phyloP scores from a whole-genome alignment of 2,113 vertebrate species.

The Sinocyclocheilus maitianheensis region DNA sequence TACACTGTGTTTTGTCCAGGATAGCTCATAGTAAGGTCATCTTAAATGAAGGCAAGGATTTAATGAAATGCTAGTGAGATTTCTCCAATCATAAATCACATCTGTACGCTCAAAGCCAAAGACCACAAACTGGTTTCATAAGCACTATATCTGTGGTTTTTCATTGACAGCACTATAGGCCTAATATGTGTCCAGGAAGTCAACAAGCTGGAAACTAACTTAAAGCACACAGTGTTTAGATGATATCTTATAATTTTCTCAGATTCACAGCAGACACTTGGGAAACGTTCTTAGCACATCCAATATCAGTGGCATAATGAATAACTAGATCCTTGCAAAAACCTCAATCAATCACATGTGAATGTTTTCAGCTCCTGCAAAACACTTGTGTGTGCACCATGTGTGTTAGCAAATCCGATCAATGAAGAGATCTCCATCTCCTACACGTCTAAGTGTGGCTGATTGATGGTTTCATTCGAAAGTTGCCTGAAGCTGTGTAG shows the following conservation, averaged over 20 bases:
- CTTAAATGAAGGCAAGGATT: slow-evolving; percentile 15
- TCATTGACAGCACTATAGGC: neutral
- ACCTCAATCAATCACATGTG: slow-evolving; percentile 25
- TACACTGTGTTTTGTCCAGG: neutral
- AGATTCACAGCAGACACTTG: neutral
- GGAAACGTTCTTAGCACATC: neutral
- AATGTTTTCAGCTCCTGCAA: slow-evolving; percentile 9
- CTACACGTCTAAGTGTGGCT: slow-evolving; percentile 11
- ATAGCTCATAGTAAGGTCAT: slow-evolving; percentile 10
- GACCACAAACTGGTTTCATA: neutral
- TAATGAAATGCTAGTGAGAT: slow-evolving; percentile 27
- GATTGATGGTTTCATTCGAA: slow-evolving; percentile 69
- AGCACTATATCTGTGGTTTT: neutral
- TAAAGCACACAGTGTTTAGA: neutral
- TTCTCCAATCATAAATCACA: slow-evolving; percentile 17
- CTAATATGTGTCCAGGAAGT: neutral
- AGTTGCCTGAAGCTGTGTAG: slow-evolving; percentile 71
- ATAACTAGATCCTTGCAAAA: slow-evolving; percentile 1
- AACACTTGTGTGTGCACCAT: slow-evolving; percentile 13
- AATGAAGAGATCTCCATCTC: neutral
- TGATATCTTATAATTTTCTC: neutral
- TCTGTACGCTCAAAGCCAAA: neutral
- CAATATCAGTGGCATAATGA: neutral
- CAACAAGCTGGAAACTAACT: neutral
- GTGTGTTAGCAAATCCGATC: slow-evolving; percentile 20